phyloP scores from a whole-genome alignment of 30 jellyfish, hydroid and myxozoan genomes.

The Turritopsis dohrnii region DNA sequence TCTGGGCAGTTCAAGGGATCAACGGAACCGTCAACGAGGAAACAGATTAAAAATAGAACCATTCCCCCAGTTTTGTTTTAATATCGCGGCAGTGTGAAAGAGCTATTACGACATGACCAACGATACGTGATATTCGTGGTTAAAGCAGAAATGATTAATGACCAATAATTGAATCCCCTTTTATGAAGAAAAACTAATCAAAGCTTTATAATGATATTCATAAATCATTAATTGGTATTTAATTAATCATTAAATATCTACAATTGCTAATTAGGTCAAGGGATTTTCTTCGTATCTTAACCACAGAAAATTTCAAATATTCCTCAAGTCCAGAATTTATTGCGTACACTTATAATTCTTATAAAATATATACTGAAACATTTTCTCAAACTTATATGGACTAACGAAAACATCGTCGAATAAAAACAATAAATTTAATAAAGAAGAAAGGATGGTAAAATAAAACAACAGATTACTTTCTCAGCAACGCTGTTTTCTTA shows the following conservation, averaged over 20 bases:
- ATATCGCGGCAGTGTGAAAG: neutral
- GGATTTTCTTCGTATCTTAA: neutral
- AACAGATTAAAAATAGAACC: neutral
- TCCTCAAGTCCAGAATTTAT: neutral
- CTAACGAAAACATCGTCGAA: neutral
- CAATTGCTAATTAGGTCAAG: conserved; percentile 6
- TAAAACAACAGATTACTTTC: neutral
- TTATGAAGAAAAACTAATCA: conserved; percentile 8
- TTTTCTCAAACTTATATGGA: neutral
- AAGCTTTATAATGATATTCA: neutral
- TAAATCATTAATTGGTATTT: conserved; percentile 8
- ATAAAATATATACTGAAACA: neutral
- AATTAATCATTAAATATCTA: neutral
- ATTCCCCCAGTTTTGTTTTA: neutral
- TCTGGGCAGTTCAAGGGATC: neutral
- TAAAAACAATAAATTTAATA: neutral
- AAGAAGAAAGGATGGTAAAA: neutral
- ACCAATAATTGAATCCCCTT: neutral
- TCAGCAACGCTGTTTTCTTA: neutral
- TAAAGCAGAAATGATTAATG: neutral
- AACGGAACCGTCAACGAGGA: neutral
- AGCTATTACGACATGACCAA: neutral
- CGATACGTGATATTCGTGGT: neutral
- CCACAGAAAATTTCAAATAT: neutral
- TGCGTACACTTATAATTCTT: neutral